These are phyloP conservation scores for Thecocarcelia acutangulata DNA, from an alignment of 2,888 invertebrate species.

Conservation along the genomic window DNA sequence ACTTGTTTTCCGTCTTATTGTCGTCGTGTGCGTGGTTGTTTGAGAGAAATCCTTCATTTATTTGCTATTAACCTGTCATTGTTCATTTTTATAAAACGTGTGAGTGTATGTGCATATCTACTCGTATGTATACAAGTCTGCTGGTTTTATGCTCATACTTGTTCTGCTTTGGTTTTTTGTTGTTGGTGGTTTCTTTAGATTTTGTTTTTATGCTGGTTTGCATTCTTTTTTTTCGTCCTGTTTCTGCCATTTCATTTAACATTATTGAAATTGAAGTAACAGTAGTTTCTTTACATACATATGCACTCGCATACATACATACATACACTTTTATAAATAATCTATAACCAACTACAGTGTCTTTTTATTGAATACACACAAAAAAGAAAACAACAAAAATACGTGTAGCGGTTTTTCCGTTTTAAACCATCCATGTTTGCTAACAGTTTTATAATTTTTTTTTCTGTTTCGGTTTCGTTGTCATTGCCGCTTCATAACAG, in stretches of 20 bases:
- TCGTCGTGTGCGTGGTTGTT: background rate
- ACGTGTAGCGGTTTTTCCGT: slow-evolving; percentile 53
- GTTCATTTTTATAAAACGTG: slow-evolving; percentile 77
- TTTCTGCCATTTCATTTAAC: slow-evolving; percentile 54
- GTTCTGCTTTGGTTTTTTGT: slow-evolving; percentile 51
- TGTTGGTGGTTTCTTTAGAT: slow-evolving; percentile 71
- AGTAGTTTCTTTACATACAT: slow-evolving; percentile 11
- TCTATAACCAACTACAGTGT: slow-evolving; percentile 34
- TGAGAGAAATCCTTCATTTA: slow-evolving; percentile 76
- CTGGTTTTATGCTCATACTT: slow-evolving; percentile 11
- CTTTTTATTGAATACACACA: slow-evolving; percentile 26
- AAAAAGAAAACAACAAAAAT: background rate
- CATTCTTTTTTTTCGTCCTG: slow-evolving; percentile 8
- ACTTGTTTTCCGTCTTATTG: slow-evolving; percentile 38
- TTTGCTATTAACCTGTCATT: slow-evolving; percentile 81
- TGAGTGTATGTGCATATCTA: background rate
- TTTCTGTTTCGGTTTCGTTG: slow-evolving; percentile 67
- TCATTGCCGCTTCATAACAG: slow-evolving; percentile 57
- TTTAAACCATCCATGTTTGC: slow-evolving; percentile 49
- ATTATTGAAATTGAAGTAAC: slow-evolving; percentile 61
- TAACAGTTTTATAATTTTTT: slow-evolving; percentile 67
- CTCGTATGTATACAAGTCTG: slow-evolving; percentile 15
- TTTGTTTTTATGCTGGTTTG: slow-evolving; percentile 58
- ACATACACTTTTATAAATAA: slow-evolving; percentile 40
- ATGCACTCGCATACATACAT: too few relatives aligned